Evolutionary conservation across 1,140 invertebrate species (phyloP), one percentile per base, ranked within the genome.

Genomic region (Bombus pascuorum): DNA sequence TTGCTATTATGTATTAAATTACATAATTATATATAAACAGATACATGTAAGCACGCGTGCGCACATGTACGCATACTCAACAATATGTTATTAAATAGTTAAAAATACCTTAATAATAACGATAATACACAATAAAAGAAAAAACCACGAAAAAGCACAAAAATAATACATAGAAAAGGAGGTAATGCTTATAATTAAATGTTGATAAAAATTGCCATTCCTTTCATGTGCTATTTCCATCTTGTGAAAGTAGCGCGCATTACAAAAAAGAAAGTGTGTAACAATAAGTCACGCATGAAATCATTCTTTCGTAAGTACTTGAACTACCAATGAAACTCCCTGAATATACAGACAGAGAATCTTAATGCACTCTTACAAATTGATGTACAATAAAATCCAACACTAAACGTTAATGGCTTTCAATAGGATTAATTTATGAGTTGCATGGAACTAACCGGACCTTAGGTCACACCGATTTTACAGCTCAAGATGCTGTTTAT

Each of bases 351-450:
- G 15, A 12, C 68, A 34, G 65, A 83, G 73, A 84, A 90, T 85
- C 88, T 90, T 93, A 92, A 92, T 91, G 89, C 87, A 91, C 81
- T 88, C 80, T 86, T 62, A 78, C 79, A 93, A 92, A 94, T 93
- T 93, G 91, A 85, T 82, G 82, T 74, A 94, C 92, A 93, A 93
- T 93, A 91, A 93, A 88, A 87, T 86, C 86, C 83, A 78, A 85
- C 89, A 91, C 91, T 87, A 92, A 93, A 92, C 88, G 88, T 84
- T 92, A 92, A 94, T 92, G 87, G 91, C 89, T 92, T 91, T 92
- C 92, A 94, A 93, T 92, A 88, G 91, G 92, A 93, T 92, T 93
- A 93, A 93, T 94, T 92, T 85, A 91, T 70, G 66, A 76, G 59
- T 90, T 44, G 66, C 80, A 81, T 74, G 66, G 25, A 81, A 83